Evolutionary conservation across 2,113 vertebrate species (phyloP), one percentile per base, ranked within the genome.

Genomic region (Mungos mungo): DNA sequence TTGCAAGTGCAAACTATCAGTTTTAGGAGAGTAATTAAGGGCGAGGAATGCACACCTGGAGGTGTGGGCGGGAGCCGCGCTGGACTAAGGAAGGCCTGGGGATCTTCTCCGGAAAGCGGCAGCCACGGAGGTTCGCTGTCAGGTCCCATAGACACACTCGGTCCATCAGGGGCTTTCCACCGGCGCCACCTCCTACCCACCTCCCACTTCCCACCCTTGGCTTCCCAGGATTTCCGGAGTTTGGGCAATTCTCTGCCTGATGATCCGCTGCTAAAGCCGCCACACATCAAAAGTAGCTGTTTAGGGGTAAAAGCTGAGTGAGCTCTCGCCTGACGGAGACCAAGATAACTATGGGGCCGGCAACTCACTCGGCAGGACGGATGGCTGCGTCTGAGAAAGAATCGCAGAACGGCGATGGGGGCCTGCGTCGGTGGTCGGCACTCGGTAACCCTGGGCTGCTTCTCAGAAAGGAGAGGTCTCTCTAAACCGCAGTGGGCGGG

Each of bases 21-120:
- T 95, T 94, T 93, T 45, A 57, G 52, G 12, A 41, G 83, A 38
- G 83, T 77, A 76, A 97, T 97, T 25, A 85, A 90, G 94, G 96
- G 94, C 80, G 84, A 85, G 90, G 84, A 93, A 88, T 27, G 81
- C 65, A 79, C 98, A 98, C 98, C 98, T 98, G 96, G 88, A 95
- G 76, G 76, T 38, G 97, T 97, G 90, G 94, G 97, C 71, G 47
- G 96, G 81, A 2, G 31, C 63, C 1, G 82, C 41, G 25, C 18
- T 0, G 54, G 85, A 29, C 52, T 0, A 0, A 18, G 77, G 0
- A 0, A 21, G 82, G 84, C 90, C 87, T 8, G 33, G 60, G 63
- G 69, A 66, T 50, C 1, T 7, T 29, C 29, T 80, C 52, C 0
- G 10, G 27, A 71, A 57, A 38, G 76, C 14, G 77, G 74, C 90